A percentile compares a stretch with the other conserved stretches of the same genome.
phyloP scores from a whole-genome alignment of 2,113 vertebrate genomes.

The Clarias batrachus region DNA sequence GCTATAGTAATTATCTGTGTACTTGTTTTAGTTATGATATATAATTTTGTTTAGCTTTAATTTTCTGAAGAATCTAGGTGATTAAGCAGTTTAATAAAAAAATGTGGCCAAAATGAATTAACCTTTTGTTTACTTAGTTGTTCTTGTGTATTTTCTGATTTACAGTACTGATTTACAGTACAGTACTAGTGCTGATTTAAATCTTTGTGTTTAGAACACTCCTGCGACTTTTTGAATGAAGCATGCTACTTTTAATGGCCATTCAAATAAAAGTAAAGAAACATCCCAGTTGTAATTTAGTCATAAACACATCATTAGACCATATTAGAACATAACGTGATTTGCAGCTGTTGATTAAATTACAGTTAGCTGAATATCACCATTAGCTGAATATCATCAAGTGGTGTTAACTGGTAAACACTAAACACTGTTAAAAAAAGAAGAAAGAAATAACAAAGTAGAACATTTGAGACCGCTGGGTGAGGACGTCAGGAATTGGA shows the following conservation, averaged over 20 bases:
- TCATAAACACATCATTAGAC: neutral
- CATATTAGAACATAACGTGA: neutral
- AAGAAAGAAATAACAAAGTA: neutral
- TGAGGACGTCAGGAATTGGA: neutral
- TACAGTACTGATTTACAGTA: neutral
- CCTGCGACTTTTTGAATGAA: neutral
- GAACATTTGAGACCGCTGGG: neutral
- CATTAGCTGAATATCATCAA: too few species aligned
- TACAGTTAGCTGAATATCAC: neutral
- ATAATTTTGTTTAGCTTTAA: neutral
- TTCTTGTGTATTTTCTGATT: neutral
- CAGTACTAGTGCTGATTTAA: neutral
- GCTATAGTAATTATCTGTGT: neutral
- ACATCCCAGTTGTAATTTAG: neutral
- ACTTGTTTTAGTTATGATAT: neutral
- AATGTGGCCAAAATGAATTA: neutral
- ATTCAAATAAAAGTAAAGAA: neutral
- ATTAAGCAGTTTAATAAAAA: neutral
- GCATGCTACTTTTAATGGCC: neutral
- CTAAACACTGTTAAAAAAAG: neutral
- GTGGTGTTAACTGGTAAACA: neutral
- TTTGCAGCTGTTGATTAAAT: neutral
- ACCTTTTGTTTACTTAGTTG: neutral
- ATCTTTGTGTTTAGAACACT: neutral
- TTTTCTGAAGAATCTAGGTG: neutral